These are phyloP conservation scores for Drosophila gaucha DNA, from an alignment of 2,888 invertebrate genomes.

Conservation along the genomic window DNA sequence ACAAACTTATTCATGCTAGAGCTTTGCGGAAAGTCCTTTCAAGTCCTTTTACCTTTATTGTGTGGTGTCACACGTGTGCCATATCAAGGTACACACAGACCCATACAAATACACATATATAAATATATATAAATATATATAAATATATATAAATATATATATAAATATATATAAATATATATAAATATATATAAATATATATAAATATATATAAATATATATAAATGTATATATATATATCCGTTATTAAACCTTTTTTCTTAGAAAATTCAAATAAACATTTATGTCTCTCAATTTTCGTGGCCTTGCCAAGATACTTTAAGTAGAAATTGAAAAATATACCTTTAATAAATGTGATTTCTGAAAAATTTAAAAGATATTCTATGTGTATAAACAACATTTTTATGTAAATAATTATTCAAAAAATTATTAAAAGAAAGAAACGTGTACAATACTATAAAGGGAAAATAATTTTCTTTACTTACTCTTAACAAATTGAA, in stretches of 20 bases:
- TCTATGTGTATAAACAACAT: no score
- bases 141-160: background rate
- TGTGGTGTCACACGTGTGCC: slow-evolving; percentile 35
- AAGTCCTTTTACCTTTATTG: slow-evolving; percentile 22
- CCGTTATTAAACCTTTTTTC: slow-evolving; percentile 7
- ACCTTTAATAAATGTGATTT: background rate
- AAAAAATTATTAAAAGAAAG: no score
- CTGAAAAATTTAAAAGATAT: no score
- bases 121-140: background rate
- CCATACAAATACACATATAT: background rate
- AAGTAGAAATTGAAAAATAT: background rate
- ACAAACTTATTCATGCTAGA: slow-evolving; percentile 8
- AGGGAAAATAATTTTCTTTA: no score
- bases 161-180: background rate
- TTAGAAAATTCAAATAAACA: background rate
- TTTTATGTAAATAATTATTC: no score
- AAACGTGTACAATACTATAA: no score
- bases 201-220: background rate
- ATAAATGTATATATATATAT: background rate
- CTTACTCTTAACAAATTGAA: no score
- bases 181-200: background rate
- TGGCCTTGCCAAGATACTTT: background rate
- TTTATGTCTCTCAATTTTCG: background rate
- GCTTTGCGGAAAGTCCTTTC: slow-evolving; percentile 11
- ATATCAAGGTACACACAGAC: slow-evolving; percentile 17